Evolutionary conservation across 2,888 invertebrate genomes (phyloP).

Genomic region (Clistopyga incitator): DNA sequence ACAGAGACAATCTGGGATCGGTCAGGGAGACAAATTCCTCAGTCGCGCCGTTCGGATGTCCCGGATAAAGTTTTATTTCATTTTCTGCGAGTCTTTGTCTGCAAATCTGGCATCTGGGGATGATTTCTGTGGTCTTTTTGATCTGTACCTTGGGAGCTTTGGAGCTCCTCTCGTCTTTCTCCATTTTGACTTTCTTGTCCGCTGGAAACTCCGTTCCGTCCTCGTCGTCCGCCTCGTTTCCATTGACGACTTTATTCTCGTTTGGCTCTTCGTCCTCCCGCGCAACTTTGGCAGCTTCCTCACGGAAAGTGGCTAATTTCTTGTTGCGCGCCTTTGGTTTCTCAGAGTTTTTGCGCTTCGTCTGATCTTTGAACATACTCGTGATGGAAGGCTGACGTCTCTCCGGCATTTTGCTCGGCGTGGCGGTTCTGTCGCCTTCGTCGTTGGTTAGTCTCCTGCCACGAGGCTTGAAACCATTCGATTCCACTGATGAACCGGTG

Average conservation of each 20-base stretch:
- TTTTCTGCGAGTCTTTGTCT: slow-evolving; percentile 84
- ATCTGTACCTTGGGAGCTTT: slow-evolving; percentile 31
- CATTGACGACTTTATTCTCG: background rate
- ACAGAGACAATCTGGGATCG: slow-evolving; percentile 90
- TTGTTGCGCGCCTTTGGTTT: background rate
- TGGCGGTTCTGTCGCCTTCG: background rate
- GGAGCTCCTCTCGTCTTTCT: slow-evolving; percentile 34
- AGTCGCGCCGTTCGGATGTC: slow-evolving; percentile 91
- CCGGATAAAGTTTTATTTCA: slow-evolving; percentile 87
- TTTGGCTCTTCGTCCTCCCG: slow-evolving; percentile 73
- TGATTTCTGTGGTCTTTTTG: slow-evolving; percentile 52
- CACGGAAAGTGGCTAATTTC: slow-evolving; percentile 29
- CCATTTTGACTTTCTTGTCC: slow-evolving; percentile 68
- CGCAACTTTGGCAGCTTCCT: slow-evolving; percentile 39
- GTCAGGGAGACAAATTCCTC: slow-evolving; percentile 92
- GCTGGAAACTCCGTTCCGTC: slow-evolving; percentile 39
- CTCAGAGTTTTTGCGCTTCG: slow-evolving; percentile 28
- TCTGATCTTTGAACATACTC: slow-evolving; percentile 51
- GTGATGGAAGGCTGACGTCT: slow-evolving; percentile 35
- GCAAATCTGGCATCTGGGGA: slow-evolving; percentile 84
- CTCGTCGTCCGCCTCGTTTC: slow-evolving; percentile 69
- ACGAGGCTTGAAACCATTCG: slow-evolving; percentile 38
- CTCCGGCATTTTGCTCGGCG: background rate
- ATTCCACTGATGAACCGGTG: slow-evolving; percentile 31
- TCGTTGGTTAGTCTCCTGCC: slow-evolving; percentile 17